A percentile compares a stretch with the other conserved stretches of the same genome.
Evolutionary conservation across 2,797 vertebrate species (phyloP).

Genomic region (Pantherophis vulpinus): DNA sequence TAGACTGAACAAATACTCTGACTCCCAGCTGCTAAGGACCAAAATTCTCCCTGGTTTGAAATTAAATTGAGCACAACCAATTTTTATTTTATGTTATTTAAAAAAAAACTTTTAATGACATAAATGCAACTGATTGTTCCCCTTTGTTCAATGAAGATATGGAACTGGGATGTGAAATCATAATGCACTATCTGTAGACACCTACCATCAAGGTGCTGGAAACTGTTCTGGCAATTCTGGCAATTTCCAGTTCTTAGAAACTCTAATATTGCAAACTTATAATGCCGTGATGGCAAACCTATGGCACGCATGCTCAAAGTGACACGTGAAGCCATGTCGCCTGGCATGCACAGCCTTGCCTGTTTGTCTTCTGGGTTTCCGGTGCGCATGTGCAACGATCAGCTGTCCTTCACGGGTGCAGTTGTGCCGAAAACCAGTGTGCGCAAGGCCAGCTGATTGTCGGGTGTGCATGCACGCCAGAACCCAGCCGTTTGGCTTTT

Average conservation of each 20-base stretch:
- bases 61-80: not conserved
- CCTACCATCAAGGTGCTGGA: not conserved
- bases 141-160: not conserved
- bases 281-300: too few relatives aligned
- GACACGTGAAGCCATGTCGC: too few relatives aligned
- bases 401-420: too few relatives aligned
- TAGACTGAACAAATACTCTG: conserved; percentile 2
- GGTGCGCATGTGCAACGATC: too few relatives aligned
- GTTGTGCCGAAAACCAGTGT: too few relatives aligned
- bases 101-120: not conserved
- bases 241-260: not conserved
- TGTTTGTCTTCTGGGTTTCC: too few relatives aligned
- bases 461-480: too few relatives aligned
- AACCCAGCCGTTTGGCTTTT: too few relatives aligned
- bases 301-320: too few relatives aligned
- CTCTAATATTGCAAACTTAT: not conserved
- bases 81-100: rapidly evolving
- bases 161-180: not conserved
- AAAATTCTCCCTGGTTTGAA: conserved; percentile 5
- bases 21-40: not conserved
- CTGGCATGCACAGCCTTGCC: too few relatives aligned
- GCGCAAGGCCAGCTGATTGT: too few relatives aligned
- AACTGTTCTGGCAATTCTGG: not conserved
- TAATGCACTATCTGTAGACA: not conserved
- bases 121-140: not conserved